Conservation (phyloP, 2,888 invertebrate species). For the Drosophila parthenogenetica region DNA sequence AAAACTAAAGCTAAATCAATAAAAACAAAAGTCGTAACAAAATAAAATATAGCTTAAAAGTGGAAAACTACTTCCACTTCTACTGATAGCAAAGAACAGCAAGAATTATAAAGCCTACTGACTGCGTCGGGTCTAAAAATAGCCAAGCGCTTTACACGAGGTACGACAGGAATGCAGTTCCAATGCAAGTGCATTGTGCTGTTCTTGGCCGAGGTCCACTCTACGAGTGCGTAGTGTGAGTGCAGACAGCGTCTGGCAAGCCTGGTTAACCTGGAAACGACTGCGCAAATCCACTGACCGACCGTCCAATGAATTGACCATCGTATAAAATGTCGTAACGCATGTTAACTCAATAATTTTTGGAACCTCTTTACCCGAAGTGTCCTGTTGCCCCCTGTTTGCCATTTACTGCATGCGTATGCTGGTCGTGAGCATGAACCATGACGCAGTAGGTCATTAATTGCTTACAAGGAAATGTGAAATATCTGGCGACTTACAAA, state of each 20-base stretch:
- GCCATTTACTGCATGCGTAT: constrained; percentile 3
- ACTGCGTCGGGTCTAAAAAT: constrained; percentile 70
- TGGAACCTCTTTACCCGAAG: constrained; percentile 7
- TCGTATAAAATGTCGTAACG: constrained; percentile 74
- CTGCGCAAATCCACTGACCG: constrained; percentile 37
- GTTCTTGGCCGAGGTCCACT: constrained; percentile 25
- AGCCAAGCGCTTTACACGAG: constrained; percentile 57
- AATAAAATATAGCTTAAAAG: constrained; percentile 1
- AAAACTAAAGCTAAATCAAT: constrained; percentile 54
- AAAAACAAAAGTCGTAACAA: constrained; percentile 36
- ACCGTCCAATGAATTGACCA: constrained; percentile 30
- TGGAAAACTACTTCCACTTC: constrained; percentile 8
- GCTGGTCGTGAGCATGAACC: constrained; percentile 54
- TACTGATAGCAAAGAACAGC: constrained; percentile 3
- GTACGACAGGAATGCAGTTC: constrained; percentile 75
- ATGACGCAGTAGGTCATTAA: constrained; percentile 78
- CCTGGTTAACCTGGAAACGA: constrained; percentile 56
- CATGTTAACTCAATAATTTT: constrained; percentile 74
- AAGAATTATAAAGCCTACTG: constrained; percentile 56
- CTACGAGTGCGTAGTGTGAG: constrained; percentile 32
- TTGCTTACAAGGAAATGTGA: constrained; percentile 62
- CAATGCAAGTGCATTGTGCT: constrained; percentile 57
- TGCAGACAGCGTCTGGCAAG: constrained; percentile 65
- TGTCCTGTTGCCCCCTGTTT: not conserved
- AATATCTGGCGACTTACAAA: constrained; percentile 24